phyloP scores from a whole-genome alignment of 2,797 vertebrate genomes.

The Tokudaia muenninki region DNA sequence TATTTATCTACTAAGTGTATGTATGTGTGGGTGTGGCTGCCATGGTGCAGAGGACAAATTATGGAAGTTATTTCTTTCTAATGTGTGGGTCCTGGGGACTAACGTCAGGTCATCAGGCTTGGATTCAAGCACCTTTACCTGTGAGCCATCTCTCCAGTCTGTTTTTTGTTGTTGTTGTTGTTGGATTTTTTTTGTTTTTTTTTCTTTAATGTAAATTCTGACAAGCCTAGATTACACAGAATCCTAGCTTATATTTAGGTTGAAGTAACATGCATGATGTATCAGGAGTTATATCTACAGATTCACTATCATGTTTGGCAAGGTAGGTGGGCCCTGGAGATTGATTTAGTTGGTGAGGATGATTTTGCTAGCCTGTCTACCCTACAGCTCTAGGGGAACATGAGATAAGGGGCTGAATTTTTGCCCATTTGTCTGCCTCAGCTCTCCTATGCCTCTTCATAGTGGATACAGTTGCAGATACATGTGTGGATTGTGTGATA shows the following conservation, averaged over 20 bases:
- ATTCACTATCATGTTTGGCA: neutral
- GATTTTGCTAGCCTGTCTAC: neutral
- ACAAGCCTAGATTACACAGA: neutral
- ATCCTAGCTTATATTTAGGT: neutral
- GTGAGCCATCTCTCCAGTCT: neutral
- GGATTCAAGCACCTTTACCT: neutral
- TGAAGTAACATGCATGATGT: neutral
- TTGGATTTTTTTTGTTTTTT: no score
- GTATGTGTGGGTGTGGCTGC: no score
- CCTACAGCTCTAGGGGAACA: fast-evolving
- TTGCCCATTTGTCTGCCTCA: neutral
- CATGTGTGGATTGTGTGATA: neutral
- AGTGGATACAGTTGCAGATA: neutral
- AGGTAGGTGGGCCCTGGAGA: no score
- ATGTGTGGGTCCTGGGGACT: neutral
- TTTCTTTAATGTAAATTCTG: neutral
- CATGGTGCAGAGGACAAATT: neutral
- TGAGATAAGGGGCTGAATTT: neutral
- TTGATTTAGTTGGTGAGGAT: neutral
- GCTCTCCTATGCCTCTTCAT: neutral
- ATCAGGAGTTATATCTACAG: neutral
- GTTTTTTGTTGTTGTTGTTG: no score
- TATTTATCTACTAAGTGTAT: neutral
- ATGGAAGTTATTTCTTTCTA: neutral
- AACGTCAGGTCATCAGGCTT: neutral